Evolutionary conservation across 2,888 invertebrate genomes (phyloP).

Genomic region (Torymus tubicola): DNA sequence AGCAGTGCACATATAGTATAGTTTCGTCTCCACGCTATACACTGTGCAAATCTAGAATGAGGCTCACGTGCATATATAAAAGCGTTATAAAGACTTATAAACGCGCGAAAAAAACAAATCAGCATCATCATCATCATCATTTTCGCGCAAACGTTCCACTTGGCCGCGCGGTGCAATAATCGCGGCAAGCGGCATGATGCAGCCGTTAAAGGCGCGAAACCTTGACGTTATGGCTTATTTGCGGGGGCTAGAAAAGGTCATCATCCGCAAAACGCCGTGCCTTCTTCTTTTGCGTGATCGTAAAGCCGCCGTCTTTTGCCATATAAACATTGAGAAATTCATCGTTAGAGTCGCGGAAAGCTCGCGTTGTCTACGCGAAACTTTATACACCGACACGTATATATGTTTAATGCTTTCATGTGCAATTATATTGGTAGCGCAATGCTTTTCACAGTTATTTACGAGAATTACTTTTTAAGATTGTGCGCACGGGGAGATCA

Average conservation of each 20-base stretch:
- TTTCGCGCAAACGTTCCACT: conserved; percentile 16
- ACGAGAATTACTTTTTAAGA: too few species aligned
- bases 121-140: background rate
- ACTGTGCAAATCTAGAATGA: background rate
- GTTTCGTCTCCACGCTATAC: too few species aligned
- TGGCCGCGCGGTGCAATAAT: background rate
- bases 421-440: too few species aligned
- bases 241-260: background rate
- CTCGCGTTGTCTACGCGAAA: too few species aligned
- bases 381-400: too few species aligned
- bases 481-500: too few species aligned
- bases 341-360: too few species aligned
- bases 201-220: background rate
- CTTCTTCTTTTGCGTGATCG: conserved; percentile 6
- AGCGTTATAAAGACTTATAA: conserved; percentile 1
- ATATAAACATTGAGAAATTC: background rate
- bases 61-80: background rate
- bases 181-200: background rate
- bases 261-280: background rate
- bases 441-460: too few species aligned
- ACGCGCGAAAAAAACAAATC: conserved; percentile 11
- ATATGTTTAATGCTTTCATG: too few species aligned
- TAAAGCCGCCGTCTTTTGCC: too few species aligned
- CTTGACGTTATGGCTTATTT: background rate
- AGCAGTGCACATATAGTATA: too few species aligned